Percentiles rank a stretch among this genome's conserved stretches.
Evolutionary conservation across 2,113 vertebrate species (phyloP).

Genomic region (Oncorhynchus tshawytscha): DNA sequence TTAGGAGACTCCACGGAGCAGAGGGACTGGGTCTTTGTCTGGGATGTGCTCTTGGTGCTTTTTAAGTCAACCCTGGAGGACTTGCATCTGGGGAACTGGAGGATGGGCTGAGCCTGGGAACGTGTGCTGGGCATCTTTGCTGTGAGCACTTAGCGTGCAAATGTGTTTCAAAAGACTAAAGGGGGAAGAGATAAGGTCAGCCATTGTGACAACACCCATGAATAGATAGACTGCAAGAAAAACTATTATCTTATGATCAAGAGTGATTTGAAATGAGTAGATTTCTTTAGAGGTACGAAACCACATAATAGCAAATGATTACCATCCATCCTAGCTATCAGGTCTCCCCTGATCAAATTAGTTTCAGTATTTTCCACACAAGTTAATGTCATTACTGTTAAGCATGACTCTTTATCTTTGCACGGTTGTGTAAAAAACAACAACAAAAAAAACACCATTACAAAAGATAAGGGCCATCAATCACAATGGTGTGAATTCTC

Average conservation of each 20-base stretch:
- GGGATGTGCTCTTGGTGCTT: slow-evolving; percentile 22
- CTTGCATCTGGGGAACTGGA: slow-evolving; percentile 82
- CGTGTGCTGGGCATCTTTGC: slow-evolving; percentile 80
- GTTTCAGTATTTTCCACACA: too few species aligned
- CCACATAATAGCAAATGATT: too few species aligned
- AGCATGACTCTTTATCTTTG: background rate
- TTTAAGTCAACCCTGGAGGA: slow-evolving; percentile 45
- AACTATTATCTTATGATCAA: too few species aligned
- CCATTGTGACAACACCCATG: background rate
- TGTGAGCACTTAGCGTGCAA: background rate
- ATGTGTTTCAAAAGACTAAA: slow-evolving; percentile 7
- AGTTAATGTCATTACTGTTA: too few species aligned
- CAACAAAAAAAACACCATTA: background rate
- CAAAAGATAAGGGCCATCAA: background rate
- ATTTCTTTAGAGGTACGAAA: too few species aligned
- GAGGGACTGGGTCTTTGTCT: background rate
- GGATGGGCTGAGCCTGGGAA: slow-evolving; percentile 76
- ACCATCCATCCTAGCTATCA: too few species aligned
- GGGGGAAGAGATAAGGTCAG: background rate
- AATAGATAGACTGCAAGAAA: too few species aligned
- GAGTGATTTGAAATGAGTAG: too few species aligned
- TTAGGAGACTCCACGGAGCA: background rate
- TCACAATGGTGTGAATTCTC: background rate
- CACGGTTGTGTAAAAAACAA: background rate
- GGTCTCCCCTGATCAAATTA: too few species aligned